Conservation (phyloP, 2,888 invertebrate species). For the Drosophila bunnanda region DNA sequence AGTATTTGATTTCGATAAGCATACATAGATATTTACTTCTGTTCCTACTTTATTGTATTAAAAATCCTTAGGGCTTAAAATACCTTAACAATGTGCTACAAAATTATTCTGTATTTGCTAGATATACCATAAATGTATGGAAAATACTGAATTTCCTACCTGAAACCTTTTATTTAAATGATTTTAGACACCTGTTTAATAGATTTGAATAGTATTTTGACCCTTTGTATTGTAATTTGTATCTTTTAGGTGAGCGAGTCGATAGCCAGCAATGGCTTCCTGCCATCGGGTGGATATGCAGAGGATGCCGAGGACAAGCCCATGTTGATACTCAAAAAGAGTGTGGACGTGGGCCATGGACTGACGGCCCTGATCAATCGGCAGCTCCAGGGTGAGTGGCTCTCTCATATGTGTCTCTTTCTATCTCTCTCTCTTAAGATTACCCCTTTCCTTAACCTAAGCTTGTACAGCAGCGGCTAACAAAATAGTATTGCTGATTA, state of each 20-base stretch:
- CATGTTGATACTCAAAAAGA: conserved; percentile 91
- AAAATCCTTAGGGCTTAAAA: too few relatives aligned
- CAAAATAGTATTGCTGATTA: not conserved
- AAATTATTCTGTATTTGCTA: too few relatives aligned
- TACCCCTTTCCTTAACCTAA: conserved; percentile 2
- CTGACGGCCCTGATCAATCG: conserved; percentile 91
- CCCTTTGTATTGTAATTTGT: too few relatives aligned
- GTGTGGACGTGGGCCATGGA: conserved; percentile 88
- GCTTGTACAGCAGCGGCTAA: conserved; percentile 17
- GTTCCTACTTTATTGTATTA: too few relatives aligned
- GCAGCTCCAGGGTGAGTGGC: conserved; percentile 89
- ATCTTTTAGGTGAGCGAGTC: conserved; percentile 94
- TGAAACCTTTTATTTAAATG: too few relatives aligned
- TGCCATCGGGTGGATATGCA: conserved; percentile 88
- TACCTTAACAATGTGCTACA: too few relatives aligned
- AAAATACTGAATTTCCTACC: too few relatives aligned
- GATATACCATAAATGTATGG: too few relatives aligned
- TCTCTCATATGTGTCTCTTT: not conserved
- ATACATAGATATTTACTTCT: too few relatives aligned
- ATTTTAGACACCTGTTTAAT: too few relatives aligned
- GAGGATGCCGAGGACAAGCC: conserved; percentile 91
- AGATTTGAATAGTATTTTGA: too few relatives aligned
- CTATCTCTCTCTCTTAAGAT: not conserved
- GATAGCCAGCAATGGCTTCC: conserved; percentile 90
- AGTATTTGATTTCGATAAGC: too few relatives aligned